Conservation (phyloP, 2,888 invertebrate species). For the Stenolophus ochropezus region DNA sequence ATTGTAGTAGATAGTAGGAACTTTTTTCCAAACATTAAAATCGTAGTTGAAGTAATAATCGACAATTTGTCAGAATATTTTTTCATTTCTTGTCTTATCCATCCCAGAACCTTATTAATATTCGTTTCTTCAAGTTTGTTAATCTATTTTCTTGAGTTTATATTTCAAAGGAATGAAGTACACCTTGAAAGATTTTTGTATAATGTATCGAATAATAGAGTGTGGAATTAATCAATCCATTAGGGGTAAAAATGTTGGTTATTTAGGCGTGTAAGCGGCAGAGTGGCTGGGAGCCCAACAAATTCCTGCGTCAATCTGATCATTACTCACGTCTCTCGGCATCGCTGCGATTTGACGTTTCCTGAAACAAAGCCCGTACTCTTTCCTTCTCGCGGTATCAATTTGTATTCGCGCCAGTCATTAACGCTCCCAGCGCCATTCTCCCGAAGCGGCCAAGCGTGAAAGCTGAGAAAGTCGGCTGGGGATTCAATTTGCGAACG, state of each 20-base stretch:
- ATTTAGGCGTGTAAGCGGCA: not conserved
- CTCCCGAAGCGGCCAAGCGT: conserved; percentile 40
- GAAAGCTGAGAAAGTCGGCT: conserved; percentile 48
- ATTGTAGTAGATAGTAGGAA: too few relatives aligned
- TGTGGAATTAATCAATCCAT: not conserved
- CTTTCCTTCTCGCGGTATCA: conserved; percentile 19
- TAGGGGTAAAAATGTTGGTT: not conserved
- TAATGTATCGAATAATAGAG: too few relatives aligned
- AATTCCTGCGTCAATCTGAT: conserved; percentile 14
- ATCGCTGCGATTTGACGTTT: conserved; percentile 11
- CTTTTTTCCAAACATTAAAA: too few relatives aligned
- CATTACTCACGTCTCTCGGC: not conserved
- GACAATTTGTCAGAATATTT: too few relatives aligned
- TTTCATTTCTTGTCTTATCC: too few relatives aligned
- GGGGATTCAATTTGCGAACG: conserved; percentile 48
- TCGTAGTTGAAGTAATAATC: too few relatives aligned
- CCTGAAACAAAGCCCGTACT: conserved; percentile 16
- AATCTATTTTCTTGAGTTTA: too few relatives aligned
- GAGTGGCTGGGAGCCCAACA: not conserved
- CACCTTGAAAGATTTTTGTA: too few relatives aligned
- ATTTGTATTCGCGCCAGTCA: conserved; percentile 52
- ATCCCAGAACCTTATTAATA: too few relatives aligned
- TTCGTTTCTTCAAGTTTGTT: too few relatives aligned
- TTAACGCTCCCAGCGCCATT: conserved; percentile 40
- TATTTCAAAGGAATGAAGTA: too few relatives aligned